phyloP scores from a whole-genome alignment of 2,113 vertebrate species.

The Raphicerus campestris region DNA sequence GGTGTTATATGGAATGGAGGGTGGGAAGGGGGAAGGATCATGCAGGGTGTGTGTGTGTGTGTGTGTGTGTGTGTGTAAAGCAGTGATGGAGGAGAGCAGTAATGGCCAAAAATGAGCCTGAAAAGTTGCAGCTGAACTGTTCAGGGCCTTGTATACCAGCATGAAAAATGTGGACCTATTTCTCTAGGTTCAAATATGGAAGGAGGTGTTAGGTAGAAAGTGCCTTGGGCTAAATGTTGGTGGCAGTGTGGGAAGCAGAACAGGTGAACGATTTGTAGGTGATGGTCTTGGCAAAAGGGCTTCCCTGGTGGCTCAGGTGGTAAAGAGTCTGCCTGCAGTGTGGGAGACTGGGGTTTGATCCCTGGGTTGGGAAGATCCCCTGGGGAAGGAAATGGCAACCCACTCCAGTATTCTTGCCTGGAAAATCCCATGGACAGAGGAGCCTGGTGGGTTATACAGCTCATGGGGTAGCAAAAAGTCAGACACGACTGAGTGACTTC shows the following conservation, averaged over 20 bases:
- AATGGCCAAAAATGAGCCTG: neutral
- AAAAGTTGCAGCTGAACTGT: neutral
- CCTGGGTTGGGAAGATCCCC: neutral
- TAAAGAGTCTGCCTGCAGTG: neutral
- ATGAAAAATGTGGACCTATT: neutral
- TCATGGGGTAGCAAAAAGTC: neutral
- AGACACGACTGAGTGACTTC: accelerated
- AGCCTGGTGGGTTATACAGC: neutral
- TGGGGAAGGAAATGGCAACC: neutral
- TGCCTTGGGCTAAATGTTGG: neutral
- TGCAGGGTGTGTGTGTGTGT: neutral
- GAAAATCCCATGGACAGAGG: neutral
- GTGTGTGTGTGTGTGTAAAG: neutral
- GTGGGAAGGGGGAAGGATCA: neutral
- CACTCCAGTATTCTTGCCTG: neutral
- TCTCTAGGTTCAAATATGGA: neutral
- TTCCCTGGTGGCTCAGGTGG: neutral
- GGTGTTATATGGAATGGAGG: neutral
- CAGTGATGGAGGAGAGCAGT: neutral
- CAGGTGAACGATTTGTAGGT: neutral
- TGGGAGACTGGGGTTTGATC: accelerated
- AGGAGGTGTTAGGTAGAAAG: neutral
- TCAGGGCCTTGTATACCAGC: neutral
- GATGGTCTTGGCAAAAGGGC: neutral
- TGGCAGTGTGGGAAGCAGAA: neutral